Conservation (phyloP, 2,797 vertebrate genomes). For the Hapalemur alaotrensis region DNA sequence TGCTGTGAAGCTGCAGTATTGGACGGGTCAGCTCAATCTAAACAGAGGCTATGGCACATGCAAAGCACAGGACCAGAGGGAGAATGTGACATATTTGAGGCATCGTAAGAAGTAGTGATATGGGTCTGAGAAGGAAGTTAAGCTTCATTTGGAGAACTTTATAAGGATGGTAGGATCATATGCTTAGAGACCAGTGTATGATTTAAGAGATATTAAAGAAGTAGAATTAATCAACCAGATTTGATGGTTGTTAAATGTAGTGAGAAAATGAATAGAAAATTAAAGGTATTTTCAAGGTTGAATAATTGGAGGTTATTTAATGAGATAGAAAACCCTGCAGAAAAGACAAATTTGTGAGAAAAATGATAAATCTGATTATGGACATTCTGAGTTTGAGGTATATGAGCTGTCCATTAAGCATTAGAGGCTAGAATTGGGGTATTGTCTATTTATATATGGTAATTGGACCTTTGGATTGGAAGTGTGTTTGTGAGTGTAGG, state of each 20-base stretch:
- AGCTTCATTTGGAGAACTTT: neutral
- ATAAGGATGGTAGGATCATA: neutral
- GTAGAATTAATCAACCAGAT: neutral
- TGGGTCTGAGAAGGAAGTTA: neutral
- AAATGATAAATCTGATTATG: neutral
- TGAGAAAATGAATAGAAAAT: neutral
- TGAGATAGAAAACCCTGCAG: neutral
- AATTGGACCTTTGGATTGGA: neutral
- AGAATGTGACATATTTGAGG: neutral
- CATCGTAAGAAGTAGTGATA: neutral
- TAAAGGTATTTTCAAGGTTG: neutral
- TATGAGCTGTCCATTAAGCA: neutral
- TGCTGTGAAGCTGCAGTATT: neutral
- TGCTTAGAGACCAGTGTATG: neutral
- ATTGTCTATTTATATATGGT: neutral
- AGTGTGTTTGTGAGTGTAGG: neutral
- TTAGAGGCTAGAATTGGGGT: neutral
- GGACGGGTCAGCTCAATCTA: neutral
- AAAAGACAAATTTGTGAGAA: neutral
- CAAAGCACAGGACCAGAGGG: neutral
- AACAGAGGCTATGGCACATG: neutral
- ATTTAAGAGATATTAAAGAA: neutral
- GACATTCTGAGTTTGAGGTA: neutral
- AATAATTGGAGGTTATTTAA: neutral
- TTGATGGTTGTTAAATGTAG: neutral